A percentile compares a stretch with the other conserved stretches of the same genome.
Conservation (phyloP, 2,888 invertebrate genomes). For the Nesidiocoris tenuis region DNA sequence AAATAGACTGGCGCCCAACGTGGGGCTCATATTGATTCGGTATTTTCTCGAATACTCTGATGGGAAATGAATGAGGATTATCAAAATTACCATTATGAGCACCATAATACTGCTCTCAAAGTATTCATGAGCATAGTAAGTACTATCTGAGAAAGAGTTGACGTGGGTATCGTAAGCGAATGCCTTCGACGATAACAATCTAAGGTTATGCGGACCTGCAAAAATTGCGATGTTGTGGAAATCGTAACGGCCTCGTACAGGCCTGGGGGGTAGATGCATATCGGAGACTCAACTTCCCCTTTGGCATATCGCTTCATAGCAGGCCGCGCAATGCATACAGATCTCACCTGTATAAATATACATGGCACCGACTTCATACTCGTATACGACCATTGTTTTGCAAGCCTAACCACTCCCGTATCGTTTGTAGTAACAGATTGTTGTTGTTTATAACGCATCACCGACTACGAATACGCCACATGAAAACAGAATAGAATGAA, state of each 20-base stretch:
- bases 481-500: too few species aligned
- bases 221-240: conserved; percentile 31
- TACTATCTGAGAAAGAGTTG: too few species aligned
- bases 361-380: conserved; percentile 21
- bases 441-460: conserved; percentile 1
- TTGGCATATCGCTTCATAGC: conserved; percentile 25
- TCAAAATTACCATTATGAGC: too few species aligned
- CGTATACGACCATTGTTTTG: conserved; percentile 13
- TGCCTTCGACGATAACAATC: background rate
- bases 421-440: conserved; percentile 33
- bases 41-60: too few species aligned
- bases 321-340: conserved; percentile 42
- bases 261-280: conserved; percentile 26
- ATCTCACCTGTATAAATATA: conserved; percentile 45
- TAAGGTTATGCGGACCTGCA: background rate
- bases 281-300: background rate
- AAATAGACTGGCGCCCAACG: too few species aligned
- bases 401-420: conserved; percentile 1
- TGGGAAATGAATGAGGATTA: too few species aligned
- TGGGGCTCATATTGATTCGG: too few species aligned
- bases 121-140: too few species aligned
- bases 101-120: too few species aligned
- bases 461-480: background rate
- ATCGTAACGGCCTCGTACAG: conserved; percentile 19
- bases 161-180: too few species aligned